Conservation (phyloP, 2,888 invertebrate genomes). For the Helleia helle region DNA sequence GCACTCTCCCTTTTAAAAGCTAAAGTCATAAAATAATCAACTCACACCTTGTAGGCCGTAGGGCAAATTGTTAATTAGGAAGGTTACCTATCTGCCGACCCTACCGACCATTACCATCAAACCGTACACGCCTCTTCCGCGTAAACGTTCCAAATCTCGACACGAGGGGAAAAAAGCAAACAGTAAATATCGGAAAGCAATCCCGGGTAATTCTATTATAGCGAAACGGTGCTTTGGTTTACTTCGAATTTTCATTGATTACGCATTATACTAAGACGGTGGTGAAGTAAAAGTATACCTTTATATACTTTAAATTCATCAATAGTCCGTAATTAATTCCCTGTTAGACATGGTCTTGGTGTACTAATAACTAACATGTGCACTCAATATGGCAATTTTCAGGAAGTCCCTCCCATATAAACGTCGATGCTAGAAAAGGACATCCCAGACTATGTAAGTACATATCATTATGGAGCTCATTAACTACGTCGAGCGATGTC, state of each 20-base stretch:
- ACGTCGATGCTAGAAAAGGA: too few relatives aligned
- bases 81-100: slow-evolving; percentile 55
- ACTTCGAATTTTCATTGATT: slow-evolving; percentile 6
- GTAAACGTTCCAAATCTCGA: slow-evolving; percentile 59
- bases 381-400: too few relatives aligned
- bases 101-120: slow-evolving; percentile 47
- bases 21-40: slow-evolving; percentile 28
- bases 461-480: too few relatives aligned
- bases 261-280: not conserved
- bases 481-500: too few relatives aligned
- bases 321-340: too few relatives aligned
- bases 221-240: slow-evolving; percentile 31
- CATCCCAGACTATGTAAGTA: too few relatives aligned
- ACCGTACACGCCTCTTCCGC: slow-evolving; percentile 61
- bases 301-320: too few relatives aligned
- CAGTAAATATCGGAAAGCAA: slow-evolving; percentile 71
- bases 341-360: too few relatives aligned
- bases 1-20: not conserved
- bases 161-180: slow-evolving; percentile 65
- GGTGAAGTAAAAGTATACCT: too few relatives aligned
- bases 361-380: too few relatives aligned
- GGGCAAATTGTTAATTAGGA: slow-evolving; percentile 56
- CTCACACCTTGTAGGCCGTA: slow-evolving; percentile 30
- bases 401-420: too few relatives aligned
- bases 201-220: slow-evolving; percentile 69